Conservation (phyloP, 2,888 invertebrate species). For the Agonopterix heracliana region DNA sequence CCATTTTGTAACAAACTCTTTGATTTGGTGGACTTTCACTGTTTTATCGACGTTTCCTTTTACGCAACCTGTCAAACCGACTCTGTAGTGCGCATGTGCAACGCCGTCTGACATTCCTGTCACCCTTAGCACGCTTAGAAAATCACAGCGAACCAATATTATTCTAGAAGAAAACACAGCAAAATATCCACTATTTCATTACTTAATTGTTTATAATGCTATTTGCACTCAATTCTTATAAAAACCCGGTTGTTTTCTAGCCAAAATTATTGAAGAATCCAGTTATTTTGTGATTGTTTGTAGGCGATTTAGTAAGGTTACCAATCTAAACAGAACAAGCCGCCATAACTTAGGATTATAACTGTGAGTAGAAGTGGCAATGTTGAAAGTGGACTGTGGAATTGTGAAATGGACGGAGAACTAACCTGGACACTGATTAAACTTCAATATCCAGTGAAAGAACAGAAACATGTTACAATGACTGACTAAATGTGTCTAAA, state of each 20-base stretch:
- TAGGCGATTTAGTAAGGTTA: constrained; percentile 30
- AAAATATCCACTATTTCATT: constrained; percentile 25
- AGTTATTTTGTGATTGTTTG: constrained; percentile 21
- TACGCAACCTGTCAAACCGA: constrained; percentile 45
- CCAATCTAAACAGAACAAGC: constrained; percentile 34
- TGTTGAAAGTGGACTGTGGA: constrained; percentile 25
- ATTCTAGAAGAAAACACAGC: constrained; percentile 33
- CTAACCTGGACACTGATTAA: constrained; percentile 19
- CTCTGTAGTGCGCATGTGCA: constrained; percentile 47
- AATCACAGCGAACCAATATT: constrained; percentile 48
- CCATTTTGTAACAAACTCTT: too few species aligned
- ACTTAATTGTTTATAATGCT: not conserved
- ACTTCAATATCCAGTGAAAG: constrained; percentile 1
- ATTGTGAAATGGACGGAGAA: constrained; percentile 23
- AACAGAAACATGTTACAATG: not conserved
- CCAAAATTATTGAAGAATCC: not conserved
- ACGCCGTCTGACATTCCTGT: constrained; percentile 50
- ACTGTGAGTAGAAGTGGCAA: constrained; percentile 34
- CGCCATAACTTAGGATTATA: constrained; percentile 47
- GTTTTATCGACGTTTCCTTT: constrained; percentile 55
- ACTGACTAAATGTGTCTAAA: not conserved
- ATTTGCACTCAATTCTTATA: not conserved
- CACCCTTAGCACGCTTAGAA: constrained; percentile 54
- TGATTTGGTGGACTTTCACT: constrained; percentile 16
- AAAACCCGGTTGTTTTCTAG: not conserved